Evolutionary conservation across 2,888 invertebrate genomes (phyloP).

Genomic region (Drepana falcataria): DNA sequence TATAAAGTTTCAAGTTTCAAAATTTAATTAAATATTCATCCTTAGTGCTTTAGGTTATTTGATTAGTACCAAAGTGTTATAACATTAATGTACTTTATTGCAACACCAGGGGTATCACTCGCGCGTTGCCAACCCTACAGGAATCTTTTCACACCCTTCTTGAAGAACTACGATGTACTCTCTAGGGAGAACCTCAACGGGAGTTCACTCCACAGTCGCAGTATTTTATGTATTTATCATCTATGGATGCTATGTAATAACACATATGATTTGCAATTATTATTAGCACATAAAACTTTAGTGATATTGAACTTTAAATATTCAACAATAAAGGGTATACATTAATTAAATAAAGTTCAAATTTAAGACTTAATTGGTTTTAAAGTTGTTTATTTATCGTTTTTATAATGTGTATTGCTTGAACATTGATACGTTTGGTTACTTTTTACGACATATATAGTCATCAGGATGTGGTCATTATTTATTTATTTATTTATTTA

Average conservation of each 20-base stretch:
- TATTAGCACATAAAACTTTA: slow-evolving; percentile 1
- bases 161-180: no score
- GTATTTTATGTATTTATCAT: slow-evolving; percentile 5
- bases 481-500: background rate
- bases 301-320: background rate
- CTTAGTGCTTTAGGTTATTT: no score
- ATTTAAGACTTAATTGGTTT: background rate
- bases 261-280: background rate
- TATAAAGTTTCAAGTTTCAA: no score
- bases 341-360: background rate
- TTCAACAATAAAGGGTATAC: background rate
- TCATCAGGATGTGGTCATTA: background rate
- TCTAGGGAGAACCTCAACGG: no score
- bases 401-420: background rate
- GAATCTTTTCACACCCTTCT: no score
- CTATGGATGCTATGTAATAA: background rate
- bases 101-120: no score
- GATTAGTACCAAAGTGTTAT: no score
- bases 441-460: background rate
- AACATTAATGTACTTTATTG: no score
- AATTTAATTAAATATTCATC: no score
- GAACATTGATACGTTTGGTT: background rate
- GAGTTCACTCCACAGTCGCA: no score
- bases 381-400: background rate
- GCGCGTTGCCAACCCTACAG: no score